phyloP scores from a whole-genome alignment of 2,888 invertebrate species.

The Trissolcus japonicus region DNA sequence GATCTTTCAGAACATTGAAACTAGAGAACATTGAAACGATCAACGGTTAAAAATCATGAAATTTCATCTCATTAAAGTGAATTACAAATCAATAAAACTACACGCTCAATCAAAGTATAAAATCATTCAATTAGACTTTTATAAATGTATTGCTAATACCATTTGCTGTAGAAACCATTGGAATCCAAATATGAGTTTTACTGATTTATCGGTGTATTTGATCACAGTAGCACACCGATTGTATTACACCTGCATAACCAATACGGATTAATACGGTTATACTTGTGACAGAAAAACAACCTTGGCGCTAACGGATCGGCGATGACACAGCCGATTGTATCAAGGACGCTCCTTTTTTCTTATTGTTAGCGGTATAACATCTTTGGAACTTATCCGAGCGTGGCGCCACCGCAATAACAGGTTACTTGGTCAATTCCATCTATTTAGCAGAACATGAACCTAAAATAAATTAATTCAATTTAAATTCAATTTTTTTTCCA shows the following conservation, averaged over 20 bases:
- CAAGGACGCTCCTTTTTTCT: conserved; percentile 63
- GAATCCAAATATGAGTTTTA: conserved; percentile 67
- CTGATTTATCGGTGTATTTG: conserved; percentile 44
- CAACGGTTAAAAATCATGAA: no score
- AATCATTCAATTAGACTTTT: conserved; percentile 4
- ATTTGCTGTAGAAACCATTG: conserved; percentile 60
- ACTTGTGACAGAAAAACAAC: conserved; percentile 61
- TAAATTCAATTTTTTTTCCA: no score
- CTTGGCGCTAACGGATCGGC: conserved; percentile 73
- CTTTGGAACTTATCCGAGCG: conserved; percentile 66
- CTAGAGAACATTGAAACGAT: no score
- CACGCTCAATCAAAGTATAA: neutral
- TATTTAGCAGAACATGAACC: conserved; percentile 1
- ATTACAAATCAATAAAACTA: no score
- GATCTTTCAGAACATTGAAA: no score
- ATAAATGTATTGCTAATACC: conserved; percentile 33
- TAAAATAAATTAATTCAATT: no score
- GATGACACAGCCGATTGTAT: conserved; percentile 74
- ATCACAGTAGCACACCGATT: conserved; percentile 65
- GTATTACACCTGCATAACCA: conserved; percentile 72
- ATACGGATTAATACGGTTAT: conserved; percentile 71
- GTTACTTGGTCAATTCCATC: conserved; percentile 70
- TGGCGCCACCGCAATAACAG: conserved; percentile 65
- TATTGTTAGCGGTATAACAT: conserved; percentile 71
- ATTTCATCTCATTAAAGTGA: no score